Percentiles rank a stretch among this genome's conserved stretches.
Evolutionary conservation across 2,113 vertebrate genomes (phyloP).

Genomic region (Cariama cristata): DNA sequence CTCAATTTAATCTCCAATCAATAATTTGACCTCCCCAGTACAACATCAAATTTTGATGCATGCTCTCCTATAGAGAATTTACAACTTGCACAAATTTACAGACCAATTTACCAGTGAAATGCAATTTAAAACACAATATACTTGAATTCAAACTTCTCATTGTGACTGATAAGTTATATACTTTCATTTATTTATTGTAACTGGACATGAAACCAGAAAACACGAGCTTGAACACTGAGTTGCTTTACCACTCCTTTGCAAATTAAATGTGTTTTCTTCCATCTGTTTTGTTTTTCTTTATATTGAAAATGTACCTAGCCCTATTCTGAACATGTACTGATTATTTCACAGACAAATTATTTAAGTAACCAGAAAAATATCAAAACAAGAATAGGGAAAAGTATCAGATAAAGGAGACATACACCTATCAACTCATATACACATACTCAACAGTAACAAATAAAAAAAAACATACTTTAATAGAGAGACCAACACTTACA

Average conservation of each 20-base stretch:
- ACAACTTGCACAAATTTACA: not conserved
- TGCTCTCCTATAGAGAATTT: not conserved
- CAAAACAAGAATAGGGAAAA: not conserved
- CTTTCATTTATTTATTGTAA: not conserved
- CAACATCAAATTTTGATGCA: not conserved
- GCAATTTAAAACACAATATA: not conserved
- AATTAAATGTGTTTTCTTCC: not conserved
- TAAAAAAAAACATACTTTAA: not conserved
- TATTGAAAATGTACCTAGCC: not conserved
- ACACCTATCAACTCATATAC: not conserved
- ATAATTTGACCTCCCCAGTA: not conserved
- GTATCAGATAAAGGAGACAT: not conserved
- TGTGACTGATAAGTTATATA: not conserved
- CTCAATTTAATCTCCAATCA: not conserved
- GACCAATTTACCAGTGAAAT: not conserved
- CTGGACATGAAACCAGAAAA: not conserved
- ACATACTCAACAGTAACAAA: not conserved
- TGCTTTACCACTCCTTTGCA: not conserved
- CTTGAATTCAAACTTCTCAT: not conserved
- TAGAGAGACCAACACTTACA: not conserved
- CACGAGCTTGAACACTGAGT: not conserved
- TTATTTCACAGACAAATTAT: not conserved
- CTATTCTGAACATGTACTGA: not conserved
- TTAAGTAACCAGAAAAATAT: not conserved
- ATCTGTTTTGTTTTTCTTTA: not conserved